A percentile compares a stretch with the other conserved stretches of the same genome.
phyloP scores from a whole-genome alignment of 2,797 vertebrate species.

The Rhyacichthys aspro region DNA sequence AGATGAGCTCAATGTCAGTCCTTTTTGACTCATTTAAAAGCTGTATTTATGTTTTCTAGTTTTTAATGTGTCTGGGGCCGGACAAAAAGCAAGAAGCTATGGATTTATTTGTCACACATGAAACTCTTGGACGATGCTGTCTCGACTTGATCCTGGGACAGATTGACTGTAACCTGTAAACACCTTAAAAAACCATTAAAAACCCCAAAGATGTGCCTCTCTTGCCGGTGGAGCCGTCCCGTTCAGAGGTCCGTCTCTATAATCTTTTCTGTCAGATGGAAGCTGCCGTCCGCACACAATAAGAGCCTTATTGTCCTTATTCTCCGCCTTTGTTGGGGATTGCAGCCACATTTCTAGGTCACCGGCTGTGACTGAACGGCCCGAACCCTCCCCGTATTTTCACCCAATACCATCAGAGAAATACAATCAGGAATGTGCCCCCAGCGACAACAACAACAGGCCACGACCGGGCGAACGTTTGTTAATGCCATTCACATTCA shows the following conservation, averaged over 20 bases:
- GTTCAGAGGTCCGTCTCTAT: constrained; percentile 23
- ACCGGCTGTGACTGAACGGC: constrained; percentile 53
- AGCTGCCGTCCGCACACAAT: constrained; percentile 28
- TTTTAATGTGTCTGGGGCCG: too few relatives aligned
- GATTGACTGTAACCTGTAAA: too few relatives aligned
- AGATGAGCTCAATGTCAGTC: too few relatives aligned
- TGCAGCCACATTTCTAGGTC: constrained; percentile 63
- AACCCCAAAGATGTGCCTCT: not conserved
- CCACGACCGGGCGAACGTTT: constrained; percentile 19
- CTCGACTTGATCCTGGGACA: too few relatives aligned
- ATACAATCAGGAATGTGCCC: constrained; percentile 42
- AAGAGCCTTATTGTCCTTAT: constrained; percentile 63
- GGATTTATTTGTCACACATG: too few relatives aligned
- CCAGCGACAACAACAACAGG: constrained; percentile 31
- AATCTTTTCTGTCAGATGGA: constrained; percentile 51
- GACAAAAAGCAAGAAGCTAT: too few relatives aligned
- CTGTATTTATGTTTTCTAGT: too few relatives aligned
- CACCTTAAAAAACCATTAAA: not conserved
- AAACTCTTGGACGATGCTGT: too few relatives aligned
- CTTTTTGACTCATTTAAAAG: too few relatives aligned
- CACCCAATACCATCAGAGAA: constrained; percentile 15
- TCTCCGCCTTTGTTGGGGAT: constrained; percentile 55
- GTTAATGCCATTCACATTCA: constrained; percentile 9
- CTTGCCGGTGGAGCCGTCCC: constrained; percentile 34
- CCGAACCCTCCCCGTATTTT: constrained; percentile 39